These are phyloP conservation scores for Arremon aurantiirostris DNA, from an alignment of 2,797 vertebrate genomes.

Conservation along the genomic window DNA sequence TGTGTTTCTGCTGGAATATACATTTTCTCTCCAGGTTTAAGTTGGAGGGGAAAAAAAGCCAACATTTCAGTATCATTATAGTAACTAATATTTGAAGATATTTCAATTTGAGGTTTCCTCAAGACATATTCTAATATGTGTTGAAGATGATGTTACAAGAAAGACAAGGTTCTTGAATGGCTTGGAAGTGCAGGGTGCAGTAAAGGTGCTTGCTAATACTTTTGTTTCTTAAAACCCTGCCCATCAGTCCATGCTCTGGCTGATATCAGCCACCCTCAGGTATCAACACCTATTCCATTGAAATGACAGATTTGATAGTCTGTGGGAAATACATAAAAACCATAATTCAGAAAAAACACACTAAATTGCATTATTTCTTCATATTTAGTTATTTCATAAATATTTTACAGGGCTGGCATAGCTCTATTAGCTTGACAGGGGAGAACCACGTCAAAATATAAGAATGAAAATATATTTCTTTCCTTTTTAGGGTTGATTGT, in stretches of 20 bases:
- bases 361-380: neutral
- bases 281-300: neutral
- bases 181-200: neutral
- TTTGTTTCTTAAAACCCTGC: neutral
- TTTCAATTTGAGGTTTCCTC: neutral
- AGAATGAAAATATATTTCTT: neutral
- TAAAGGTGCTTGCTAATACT: neutral
- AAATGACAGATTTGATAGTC: neutral
- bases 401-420: neutral
- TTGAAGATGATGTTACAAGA: neutral
- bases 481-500: constrained; percentile 1
- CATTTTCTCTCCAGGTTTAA: neutral
- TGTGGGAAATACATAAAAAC: neutral
- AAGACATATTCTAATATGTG: neutral
- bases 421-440: neutral
- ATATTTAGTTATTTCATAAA: neutral
- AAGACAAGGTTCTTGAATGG: neutral
- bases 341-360: neutral
- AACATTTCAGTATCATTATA: neutral
- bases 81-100: neutral
- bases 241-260: neutral
- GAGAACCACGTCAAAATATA: neutral
- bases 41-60: neutral
- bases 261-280: neutral
- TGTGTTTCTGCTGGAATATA: neutral